These are phyloP conservation scores for Pristionchus exspectatus DNA, from an alignment of 2,888 invertebrate genomes.

Conservation along the genomic window DNA sequence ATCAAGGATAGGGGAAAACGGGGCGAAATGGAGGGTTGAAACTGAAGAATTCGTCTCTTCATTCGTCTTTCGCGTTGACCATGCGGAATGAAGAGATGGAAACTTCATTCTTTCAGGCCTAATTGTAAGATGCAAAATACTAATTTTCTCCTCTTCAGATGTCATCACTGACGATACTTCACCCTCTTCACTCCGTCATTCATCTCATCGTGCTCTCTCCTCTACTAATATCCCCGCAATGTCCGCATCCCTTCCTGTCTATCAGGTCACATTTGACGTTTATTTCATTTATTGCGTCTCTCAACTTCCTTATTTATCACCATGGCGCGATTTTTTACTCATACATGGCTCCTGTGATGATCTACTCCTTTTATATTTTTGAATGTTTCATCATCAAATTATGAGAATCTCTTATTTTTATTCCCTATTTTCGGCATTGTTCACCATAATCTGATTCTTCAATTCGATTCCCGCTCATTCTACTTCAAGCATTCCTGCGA, in stretches of 20 bases:
- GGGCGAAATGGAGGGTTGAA: neutral
- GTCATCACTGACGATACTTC: conserved; percentile 60
- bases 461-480: no score
- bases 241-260: conserved; percentile 17
- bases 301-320: neutral
- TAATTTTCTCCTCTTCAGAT: conserved; percentile 58
- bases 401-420: no score
- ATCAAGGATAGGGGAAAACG: neutral
- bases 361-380: no score
- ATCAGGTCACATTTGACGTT: neutral
- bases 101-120: no score
- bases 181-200: conserved; percentile 57
- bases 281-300: neutral
- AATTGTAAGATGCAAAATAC: neutral
- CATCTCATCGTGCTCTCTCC: conserved; percentile 26
- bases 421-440: no score
- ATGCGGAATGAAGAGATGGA: no score
- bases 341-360: no score
- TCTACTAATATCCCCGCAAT: conserved; percentile 33
- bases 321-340: no score
- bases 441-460: no score
- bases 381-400: no score
- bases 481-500: no score
- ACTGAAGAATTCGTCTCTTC: neutral
- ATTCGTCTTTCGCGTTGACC: no score